Evolutionary conservation across 2,797 vertebrate species (phyloP).

Genomic region (Fistularia tabacaria): DNA sequence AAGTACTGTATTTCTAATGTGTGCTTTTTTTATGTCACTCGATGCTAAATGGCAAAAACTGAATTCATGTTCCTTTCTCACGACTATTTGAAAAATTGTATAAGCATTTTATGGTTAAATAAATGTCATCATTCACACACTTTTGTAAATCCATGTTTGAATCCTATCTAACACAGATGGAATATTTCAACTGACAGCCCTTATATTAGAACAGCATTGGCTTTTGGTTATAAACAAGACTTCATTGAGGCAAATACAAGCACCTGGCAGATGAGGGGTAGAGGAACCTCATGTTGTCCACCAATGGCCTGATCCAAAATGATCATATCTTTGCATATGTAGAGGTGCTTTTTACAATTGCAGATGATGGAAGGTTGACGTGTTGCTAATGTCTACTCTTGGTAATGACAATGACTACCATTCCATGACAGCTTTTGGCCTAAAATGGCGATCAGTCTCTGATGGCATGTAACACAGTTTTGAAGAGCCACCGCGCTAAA

Average conservation of each 20-base stretch:
- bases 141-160: slow-evolving; percentile 1
- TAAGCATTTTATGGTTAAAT: slow-evolving; percentile 8
- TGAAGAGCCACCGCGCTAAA: slow-evolving; percentile 61
- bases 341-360: not conserved
- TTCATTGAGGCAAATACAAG: slow-evolving; percentile 44
- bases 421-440: slow-evolving; percentile 44
- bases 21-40: slow-evolving; percentile 40
- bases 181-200: no score
- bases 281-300: slow-evolving; percentile 45
- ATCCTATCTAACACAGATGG: no score
- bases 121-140: slow-evolving; percentile 6
- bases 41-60: slow-evolving; percentile 20
- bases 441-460: slow-evolving; percentile 57
- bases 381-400: slow-evolving; percentile 9
- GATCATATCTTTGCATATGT: slow-evolving; percentile 9
- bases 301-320: slow-evolving; percentile 26
- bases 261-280: slow-evolving; percentile 48
- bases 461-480: slow-evolving; percentile 63
- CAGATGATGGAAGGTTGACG: slow-evolving; percentile 7
- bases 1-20: slow-evolving; percentile 53
- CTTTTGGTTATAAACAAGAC: slow-evolving; percentile 54
- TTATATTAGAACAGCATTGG: no score
- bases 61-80: slow-evolving; percentile 10
- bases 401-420: slow-evolving; percentile 31
- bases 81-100: slow-evolving; percentile 23